Conservation (phyloP, 2,888 invertebrate species). For the Julus scanicus region DNA sequence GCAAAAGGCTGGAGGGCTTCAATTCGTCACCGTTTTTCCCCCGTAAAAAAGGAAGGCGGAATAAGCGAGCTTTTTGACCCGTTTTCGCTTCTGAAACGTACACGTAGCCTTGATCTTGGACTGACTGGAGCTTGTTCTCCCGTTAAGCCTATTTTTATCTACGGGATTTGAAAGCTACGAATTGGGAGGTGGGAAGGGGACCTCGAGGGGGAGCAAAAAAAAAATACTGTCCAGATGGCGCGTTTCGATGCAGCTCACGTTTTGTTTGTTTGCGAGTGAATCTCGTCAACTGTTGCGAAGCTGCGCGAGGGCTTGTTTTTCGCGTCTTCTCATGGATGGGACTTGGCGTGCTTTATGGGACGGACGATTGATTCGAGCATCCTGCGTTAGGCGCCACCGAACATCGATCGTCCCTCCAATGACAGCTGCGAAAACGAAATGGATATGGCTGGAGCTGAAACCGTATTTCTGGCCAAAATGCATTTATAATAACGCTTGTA, state of each 20-base stretch:
- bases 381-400: not conserved
- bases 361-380: conserved; percentile 12
- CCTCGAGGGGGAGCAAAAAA: not conserved
- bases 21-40: not conserved
- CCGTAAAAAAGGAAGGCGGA: not conserved
- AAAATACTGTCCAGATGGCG: conserved; percentile 9
- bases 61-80: not conserved
- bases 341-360: conserved; percentile 17
- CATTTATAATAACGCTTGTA: not conserved
- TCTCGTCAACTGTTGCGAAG: conserved; percentile 32
- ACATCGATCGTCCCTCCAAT: not conserved
- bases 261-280: conserved; percentile 27
- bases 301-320: too few relatives aligned
- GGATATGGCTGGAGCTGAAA: not conserved
- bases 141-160: conserved; percentile 42
- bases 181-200: not conserved
- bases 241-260: conserved; percentile 36
- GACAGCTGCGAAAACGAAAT: conserved; percentile 7
- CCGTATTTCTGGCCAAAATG: not conserved
- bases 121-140: not conserved
- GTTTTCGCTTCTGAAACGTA: not conserved
- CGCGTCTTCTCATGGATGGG: not conserved
- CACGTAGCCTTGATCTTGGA: conserved; percentile 18
- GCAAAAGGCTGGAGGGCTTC: not conserved
- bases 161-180: not conserved